Evolutionary conservation across 2,888 invertebrate genomes (phyloP).

Genomic region (Pelosia muscerda): DNA sequence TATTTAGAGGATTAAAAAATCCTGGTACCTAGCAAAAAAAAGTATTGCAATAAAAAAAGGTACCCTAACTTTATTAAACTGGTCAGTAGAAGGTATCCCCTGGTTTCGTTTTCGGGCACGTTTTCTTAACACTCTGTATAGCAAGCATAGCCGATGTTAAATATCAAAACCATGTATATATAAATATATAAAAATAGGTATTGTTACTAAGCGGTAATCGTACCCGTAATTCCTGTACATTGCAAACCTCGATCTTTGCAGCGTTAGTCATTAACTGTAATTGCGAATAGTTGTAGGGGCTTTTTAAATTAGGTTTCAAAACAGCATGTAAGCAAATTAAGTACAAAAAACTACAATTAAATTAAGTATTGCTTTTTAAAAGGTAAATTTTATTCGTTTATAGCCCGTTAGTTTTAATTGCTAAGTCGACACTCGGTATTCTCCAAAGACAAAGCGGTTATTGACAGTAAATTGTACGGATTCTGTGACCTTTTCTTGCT

Average conservation of each 20-base stretch:
- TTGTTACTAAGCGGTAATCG: too few species aligned
- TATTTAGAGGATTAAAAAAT: too few species aligned
- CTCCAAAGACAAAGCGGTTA: conserved; percentile 21
- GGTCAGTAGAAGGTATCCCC: too few species aligned
- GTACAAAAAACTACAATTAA: neutral
- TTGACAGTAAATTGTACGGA: conserved; percentile 31
- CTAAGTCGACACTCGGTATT: conserved; percentile 20
- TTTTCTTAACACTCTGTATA: too few species aligned
- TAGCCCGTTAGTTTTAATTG: conserved; percentile 26
- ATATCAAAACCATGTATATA: too few species aligned
- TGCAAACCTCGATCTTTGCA: neutral
- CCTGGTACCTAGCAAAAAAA: too few species aligned
- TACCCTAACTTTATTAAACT: too few species aligned
- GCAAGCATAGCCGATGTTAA: too few species aligned
- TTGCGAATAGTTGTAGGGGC: neutral
- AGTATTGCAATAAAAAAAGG: too few species aligned
- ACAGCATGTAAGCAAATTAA: neutral
- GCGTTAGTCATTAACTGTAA: too few species aligned
- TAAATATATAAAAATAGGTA: too few species aligned
- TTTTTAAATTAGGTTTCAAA: neutral
- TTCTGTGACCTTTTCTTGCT: conserved; percentile 41
- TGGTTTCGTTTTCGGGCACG: too few species aligned
- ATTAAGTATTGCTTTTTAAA: neutral
- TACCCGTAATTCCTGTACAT: neutral
- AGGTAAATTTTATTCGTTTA: conserved; percentile 22